These are phyloP conservation scores for Agriopis marginaria DNA, from an alignment of 2,888 invertebrate genomes.

Conservation along the genomic window DNA sequence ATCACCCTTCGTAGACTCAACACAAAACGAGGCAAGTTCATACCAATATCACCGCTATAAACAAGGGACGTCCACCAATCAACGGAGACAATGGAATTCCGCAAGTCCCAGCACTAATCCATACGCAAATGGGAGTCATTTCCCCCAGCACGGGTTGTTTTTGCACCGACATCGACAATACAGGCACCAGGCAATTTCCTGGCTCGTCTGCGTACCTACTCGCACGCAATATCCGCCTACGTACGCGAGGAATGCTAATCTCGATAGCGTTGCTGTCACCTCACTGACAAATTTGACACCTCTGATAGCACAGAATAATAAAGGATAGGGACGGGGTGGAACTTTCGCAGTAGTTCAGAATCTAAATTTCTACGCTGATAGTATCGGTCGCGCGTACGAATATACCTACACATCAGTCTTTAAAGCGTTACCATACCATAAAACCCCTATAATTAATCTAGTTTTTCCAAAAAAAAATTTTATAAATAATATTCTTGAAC, in stretches of 20 bases:
- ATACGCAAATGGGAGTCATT: slow-evolving; percentile 55
- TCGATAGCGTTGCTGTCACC: slow-evolving; percentile 23
- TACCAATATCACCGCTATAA: slow-evolving; percentile 1
- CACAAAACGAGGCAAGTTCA: neutral
- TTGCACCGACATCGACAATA: slow-evolving; percentile 44
- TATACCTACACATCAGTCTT: too few relatives aligned
- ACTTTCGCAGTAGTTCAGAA: neutral
- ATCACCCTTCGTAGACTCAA: neutral
- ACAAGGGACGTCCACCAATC: slow-evolving; percentile 19
- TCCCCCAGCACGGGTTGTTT: slow-evolving; percentile 48
- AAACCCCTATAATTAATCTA: too few relatives aligned
- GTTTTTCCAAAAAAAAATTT: too few relatives aligned
- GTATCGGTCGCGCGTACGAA: too few relatives aligned
- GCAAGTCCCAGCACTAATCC: slow-evolving; percentile 30
- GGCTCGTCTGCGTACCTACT: slow-evolving; percentile 37
- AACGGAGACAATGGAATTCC: slow-evolving; percentile 29
- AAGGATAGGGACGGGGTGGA: neutral
- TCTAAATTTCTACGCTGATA: too few relatives aligned
- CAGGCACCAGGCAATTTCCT: slow-evolving; percentile 50
- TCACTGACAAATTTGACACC: slow-evolving; percentile 19
- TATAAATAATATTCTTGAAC: too few relatives aligned
- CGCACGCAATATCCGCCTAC: slow-evolving; percentile 48
- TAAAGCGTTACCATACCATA: too few relatives aligned
- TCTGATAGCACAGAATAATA: neutral
- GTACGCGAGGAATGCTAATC: slow-evolving; percentile 27